Evolutionary conservation across 2,113 vertebrate species (phyloP).

Genomic region (Hypocryptadius cinnamomeus): DNA sequence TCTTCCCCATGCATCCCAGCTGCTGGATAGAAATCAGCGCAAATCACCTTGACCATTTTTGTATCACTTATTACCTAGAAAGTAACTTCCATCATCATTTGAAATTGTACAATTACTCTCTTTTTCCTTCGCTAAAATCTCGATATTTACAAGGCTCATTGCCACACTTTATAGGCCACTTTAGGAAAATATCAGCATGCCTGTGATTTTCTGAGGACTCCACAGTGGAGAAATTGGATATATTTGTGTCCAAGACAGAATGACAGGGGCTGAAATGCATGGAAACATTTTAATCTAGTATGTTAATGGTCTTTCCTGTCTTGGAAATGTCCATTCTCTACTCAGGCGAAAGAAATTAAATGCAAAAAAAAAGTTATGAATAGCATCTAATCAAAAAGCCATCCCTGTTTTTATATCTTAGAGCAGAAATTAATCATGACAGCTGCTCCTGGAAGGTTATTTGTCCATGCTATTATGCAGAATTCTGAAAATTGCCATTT

Average conservation of each 20-base stretch:
- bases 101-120: not conserved
- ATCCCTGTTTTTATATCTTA: not conserved
- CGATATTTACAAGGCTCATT: not conserved
- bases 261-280: not conserved
- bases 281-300: conserved; percentile 20
- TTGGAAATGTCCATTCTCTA: not conserved
- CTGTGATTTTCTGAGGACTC: not conserved
- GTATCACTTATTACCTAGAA: not conserved
- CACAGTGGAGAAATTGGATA: not conserved
- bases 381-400: not conserved
- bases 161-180: not conserved
- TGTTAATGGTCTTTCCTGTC: not conserved
- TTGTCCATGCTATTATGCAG: conserved; percentile 7
- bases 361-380: not conserved
- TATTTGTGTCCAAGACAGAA: not conserved
- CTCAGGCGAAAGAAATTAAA: not conserved
- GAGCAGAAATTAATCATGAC: conserved; percentile 2
- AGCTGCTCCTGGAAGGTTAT: conserved; percentile 8
- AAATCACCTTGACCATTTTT: not conserved
- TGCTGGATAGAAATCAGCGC: not conserved
- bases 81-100: not conserved
- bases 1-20: not conserved
- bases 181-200: not conserved
- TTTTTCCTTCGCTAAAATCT: not conserved
- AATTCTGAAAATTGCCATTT: conserved; percentile 10